Conservation (phyloP, 53 echinoderm and acorn worm species). For the Mesocentrotus franciscanus region DNA sequence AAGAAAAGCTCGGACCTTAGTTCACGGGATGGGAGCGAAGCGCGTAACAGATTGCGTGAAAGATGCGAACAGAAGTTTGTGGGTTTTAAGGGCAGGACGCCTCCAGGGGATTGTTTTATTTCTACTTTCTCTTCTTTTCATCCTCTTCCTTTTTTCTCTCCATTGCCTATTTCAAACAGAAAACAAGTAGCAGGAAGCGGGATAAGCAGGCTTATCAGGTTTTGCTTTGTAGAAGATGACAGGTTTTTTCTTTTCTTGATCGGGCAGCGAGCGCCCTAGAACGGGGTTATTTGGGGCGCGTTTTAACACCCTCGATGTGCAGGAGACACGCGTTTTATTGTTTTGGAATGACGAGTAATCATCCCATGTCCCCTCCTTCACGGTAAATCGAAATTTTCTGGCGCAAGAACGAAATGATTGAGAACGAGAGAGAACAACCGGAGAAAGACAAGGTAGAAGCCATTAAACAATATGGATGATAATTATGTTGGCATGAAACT, state of each 20-base stretch:
- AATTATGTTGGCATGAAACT: too few relatives aligned
- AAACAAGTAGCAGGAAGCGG: conserved; percentile 19
- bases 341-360: conserved; percentile 55
- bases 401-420: not conserved
- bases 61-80: conserved; percentile 67
- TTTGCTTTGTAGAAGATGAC: conserved; percentile 43
- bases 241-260: conserved; percentile 38
- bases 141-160: not conserved
- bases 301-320: conserved; percentile 52
- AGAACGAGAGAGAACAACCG: not conserved
- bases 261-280: not conserved
- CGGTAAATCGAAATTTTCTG: not conserved
- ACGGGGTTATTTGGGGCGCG: conserved; percentile 34
- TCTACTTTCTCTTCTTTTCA: not conserved
- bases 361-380: not conserved
- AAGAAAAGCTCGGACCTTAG: not conserved
- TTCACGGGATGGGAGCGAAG: conserved; percentile 16
- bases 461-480: too few relatives aligned
- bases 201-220: conserved; percentile 22
- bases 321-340: conserved; percentile 43
- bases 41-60: conserved; percentile 64
- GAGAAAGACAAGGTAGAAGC: not conserved
- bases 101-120: conserved; percentile 36
- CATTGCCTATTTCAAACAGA: conserved; percentile 15
- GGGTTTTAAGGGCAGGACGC: conserved; percentile 65